A percentile compares a stretch with the other conserved stretches of the same genome.
Evolutionary conservation across 1,140 invertebrate genomes (phyloP).

Genomic region (Apis dorsata): DNA sequence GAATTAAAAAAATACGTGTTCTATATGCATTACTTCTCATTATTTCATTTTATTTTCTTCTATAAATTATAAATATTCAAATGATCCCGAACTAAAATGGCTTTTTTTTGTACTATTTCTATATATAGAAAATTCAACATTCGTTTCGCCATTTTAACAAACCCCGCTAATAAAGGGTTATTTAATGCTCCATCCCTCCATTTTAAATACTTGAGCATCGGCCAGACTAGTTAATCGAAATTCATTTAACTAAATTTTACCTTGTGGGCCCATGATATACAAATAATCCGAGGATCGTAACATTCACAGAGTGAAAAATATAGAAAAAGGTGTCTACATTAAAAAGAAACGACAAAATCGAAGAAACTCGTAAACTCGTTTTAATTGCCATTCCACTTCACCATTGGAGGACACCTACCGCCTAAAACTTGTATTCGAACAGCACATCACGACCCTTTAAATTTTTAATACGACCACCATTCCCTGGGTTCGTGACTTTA

Average conservation of each 20-base stretch:
- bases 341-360: not conserved
- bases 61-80: not conserved
- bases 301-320: no score
- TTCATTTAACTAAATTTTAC: no score
- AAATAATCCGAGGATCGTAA: not conserved
- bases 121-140: not conserved
- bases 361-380: not conserved
- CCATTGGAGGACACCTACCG: not conserved
- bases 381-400: not conserved
- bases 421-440: not conserved
- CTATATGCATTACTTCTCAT: no score
- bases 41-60: no score
- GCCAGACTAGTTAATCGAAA: not conserved
- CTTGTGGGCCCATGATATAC: not conserved
- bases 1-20: no score
- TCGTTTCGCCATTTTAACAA: no score
- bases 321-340: not conserved
- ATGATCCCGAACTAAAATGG: not conserved
- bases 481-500: not conserved
- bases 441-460: not conserved
- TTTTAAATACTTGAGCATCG: not conserved
- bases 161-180: not conserved
- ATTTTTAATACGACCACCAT: not conserved
- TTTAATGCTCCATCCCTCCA: not conserved
- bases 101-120: rapidly evolving